Evolutionary conservation across 2,888 invertebrate genomes (phyloP).

Genomic region (Ypsolopha scabrella): DNA sequence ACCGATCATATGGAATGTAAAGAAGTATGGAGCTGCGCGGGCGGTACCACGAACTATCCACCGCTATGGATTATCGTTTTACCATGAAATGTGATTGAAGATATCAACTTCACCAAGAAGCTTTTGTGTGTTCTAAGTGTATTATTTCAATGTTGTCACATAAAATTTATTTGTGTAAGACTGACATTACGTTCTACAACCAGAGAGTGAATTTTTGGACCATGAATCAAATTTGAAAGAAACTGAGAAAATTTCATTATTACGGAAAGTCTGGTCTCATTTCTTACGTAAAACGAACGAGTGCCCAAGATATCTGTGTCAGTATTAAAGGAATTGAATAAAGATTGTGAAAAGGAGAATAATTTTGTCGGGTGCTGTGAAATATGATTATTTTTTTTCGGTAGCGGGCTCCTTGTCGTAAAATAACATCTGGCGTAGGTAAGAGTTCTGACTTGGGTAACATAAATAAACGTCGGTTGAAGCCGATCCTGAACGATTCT

Average conservation of each 20-base stretch:
- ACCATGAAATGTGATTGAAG: constrained; percentile 21
- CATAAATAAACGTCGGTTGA: constrained; percentile 52
- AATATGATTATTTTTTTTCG: constrained; percentile 29
- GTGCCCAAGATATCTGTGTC: too few relatives aligned
- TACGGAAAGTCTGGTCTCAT: too few relatives aligned
- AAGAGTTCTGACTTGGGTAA: constrained; percentile 59
- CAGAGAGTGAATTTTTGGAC: too few relatives aligned
- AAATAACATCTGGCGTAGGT: constrained; percentile 65
- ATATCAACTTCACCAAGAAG: constrained; percentile 15
- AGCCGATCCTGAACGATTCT: neutral
- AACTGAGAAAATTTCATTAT: too few relatives aligned
- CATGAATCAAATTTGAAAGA: too few relatives aligned
- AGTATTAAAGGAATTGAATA: too few relatives aligned
- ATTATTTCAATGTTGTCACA: too few relatives aligned
- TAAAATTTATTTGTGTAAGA: too few relatives aligned
- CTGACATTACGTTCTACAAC: too few relatives aligned
- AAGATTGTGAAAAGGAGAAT: neutral
- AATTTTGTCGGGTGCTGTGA: neutral
- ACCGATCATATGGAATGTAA: constrained; percentile 94
- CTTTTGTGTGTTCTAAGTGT: too few relatives aligned
- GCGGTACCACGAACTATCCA: constrained; percentile 38
- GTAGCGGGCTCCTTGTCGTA: constrained; percentile 45
- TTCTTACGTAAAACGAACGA: too few relatives aligned
- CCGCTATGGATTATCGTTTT: constrained; percentile 24
- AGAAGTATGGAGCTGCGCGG: constrained; percentile 92